phyloP scores from a whole-genome alignment of 2,888 invertebrate genomes.

The Abrostola tripartita region DNA sequence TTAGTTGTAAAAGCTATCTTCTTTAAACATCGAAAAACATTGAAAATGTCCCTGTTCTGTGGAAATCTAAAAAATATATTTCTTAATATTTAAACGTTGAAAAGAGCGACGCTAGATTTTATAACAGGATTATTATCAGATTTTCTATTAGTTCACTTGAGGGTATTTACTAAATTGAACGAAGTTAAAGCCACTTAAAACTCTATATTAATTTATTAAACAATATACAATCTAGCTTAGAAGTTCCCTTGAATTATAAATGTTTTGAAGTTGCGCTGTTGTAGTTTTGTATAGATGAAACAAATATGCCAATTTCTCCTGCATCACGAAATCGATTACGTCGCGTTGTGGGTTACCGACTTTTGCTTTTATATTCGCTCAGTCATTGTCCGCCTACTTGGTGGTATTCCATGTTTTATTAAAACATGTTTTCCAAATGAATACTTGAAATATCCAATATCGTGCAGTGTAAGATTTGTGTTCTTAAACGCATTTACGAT shows the following conservation, averaged over 20 bases:
- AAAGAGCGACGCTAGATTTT: slow-evolving; percentile 1
- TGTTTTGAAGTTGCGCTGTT: slow-evolving; percentile 14
- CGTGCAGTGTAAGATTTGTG: not conserved
- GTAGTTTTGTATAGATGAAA: slow-evolving; percentile 43
- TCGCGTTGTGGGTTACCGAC: slow-evolving; percentile 40
- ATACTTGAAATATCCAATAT: slow-evolving; percentile 20
- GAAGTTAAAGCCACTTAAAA: slow-evolving; percentile 30
- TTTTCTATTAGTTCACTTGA: slow-evolving; percentile 12
- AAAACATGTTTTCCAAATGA: slow-evolving; percentile 25
- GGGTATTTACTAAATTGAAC: slow-evolving; percentile 27
- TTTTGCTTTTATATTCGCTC: slow-evolving; percentile 49
- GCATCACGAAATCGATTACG: slow-evolving; percentile 57
- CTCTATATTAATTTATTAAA: slow-evolving; percentile 28
- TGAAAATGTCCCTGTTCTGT: slow-evolving; percentile 5
- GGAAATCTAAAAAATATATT: slow-evolving; percentile 16
- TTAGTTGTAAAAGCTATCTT: not conserved
- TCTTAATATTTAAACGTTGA: slow-evolving; percentile 14
- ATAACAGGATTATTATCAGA: slow-evolving; percentile 18
- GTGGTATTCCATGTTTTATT: slow-evolving; percentile 11
- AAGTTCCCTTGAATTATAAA: slow-evolving; percentile 22
- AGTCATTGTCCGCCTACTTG: slow-evolving; percentile 57
- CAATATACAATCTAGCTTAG: slow-evolving; percentile 8
- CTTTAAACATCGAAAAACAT: slow-evolving; percentile 15
- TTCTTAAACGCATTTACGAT: not conserved
- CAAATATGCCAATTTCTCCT: slow-evolving; percentile 45